Percentiles rank a stretch among this genome's conserved stretches.
These are phyloP conservation scores for Zosterops hypoxanthus DNA, from an alignment of 2,113 vertebrate genomes.

Conservation along the genomic window DNA sequence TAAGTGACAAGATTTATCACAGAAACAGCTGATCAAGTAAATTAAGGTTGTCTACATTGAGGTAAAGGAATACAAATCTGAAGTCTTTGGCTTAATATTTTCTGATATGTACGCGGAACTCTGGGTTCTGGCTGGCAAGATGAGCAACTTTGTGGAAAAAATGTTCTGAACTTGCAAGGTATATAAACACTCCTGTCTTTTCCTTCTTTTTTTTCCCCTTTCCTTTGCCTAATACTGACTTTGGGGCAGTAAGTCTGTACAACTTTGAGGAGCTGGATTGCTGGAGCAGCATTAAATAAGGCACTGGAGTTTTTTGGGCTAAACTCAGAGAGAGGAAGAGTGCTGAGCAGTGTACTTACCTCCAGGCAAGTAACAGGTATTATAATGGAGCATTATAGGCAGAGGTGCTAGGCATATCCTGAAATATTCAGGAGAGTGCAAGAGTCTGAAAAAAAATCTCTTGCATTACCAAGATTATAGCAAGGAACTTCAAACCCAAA, in stretches of 20 bases:
- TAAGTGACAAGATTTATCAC: background rate
- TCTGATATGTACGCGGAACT: background rate
- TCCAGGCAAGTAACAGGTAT: background rate
- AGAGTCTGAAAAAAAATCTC: background rate
- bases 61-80: background rate
- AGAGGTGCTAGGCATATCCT: background rate
- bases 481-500: background rate
- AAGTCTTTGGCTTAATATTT: background rate
- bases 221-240: background rate
- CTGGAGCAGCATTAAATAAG: background rate
- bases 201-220: background rate
- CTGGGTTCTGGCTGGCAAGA: background rate
- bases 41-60: background rate
- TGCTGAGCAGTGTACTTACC: background rate
- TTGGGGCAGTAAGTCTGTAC: background rate
- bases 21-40: background rate
- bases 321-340: background rate
- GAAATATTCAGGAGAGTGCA: background rate
- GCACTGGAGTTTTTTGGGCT: accelerated
- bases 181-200: background rate
- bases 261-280: background rate
- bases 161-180: background rate
- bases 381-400: background rate
- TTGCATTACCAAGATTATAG: background rate
- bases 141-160: background rate